phyloP scores from a whole-genome alignment of 1,140 invertebrate species.

The Caenorhabditis tropicalis region DNA sequence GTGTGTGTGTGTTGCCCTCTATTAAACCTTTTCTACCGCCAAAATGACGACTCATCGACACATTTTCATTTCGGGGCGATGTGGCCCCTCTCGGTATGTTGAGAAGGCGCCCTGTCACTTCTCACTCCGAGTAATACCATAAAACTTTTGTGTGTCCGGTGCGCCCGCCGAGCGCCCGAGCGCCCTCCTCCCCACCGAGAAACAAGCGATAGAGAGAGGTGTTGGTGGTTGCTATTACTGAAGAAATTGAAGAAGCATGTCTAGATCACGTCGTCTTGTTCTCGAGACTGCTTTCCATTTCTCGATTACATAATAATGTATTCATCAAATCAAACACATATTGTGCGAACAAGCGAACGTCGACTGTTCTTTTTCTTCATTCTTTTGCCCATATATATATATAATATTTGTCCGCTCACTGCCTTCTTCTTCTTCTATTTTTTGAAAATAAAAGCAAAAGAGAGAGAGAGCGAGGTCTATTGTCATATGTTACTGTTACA shows the following conservation, averaged over 20 bases:
- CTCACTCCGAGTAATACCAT: conserved; percentile 38
- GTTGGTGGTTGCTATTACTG: neutral
- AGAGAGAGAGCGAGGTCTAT: no score
- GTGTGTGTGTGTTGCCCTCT: neutral
- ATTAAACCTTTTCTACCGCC: neutral
- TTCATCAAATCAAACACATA: conserved; percentile 39
- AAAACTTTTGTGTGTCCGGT: conserved; percentile 44
- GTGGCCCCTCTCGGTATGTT: no score
- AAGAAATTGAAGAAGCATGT: conserved; percentile 7
- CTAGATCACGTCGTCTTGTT: neutral
- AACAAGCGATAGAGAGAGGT: neutral
- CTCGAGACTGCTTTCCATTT: neutral
- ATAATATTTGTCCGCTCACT: neutral
- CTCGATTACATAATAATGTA: conserved; percentile 40
- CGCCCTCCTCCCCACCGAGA: neutral
- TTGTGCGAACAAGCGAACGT: neutral
- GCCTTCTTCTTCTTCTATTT: neutral
- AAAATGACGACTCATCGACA: conserved; percentile 43
- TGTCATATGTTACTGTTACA: conserved; percentile 30
- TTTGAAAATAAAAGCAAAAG: neutral
- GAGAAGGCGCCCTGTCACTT: neutral
- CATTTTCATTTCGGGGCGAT: neutral
- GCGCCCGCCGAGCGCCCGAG: neutral
- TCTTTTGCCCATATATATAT: neutral
- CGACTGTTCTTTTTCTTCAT: neutral